Base-by-base conservation (phyloP, 2,888 invertebrate species). In the Epistrophe eligans region DNA sequence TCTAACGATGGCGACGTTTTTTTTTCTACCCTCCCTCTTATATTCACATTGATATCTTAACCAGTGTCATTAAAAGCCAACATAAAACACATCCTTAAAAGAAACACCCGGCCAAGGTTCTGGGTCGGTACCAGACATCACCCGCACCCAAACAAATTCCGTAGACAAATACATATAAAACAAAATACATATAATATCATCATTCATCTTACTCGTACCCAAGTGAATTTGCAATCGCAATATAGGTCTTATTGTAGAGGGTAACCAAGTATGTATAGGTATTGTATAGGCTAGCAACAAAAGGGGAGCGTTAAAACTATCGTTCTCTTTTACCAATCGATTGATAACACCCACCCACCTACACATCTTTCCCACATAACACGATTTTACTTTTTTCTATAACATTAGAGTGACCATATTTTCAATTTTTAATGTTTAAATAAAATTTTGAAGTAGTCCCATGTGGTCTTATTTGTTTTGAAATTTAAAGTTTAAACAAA, bases 61-160 rank as follows among this genome's bases (percentile, higher is more conserved):
- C 64, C 64, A 82, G 60, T 87, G 62, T 81, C 77, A 70, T 70
- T 70, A 70, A 52, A 72, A 67, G 77, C 71, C 45, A 76, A 79
- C 66, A 74, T 79, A 76, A 72, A 79, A 52, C 74, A 82, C 82
- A 87, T 82, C 82, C 87, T 71, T 64, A 82, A 73, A 82, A 79
- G 73, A 71, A 85, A 84, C 60, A 67, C 58, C 77, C 58, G 19
- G 28, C 9, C 35, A 40, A 2, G 9, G 19, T 38, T 60, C 8
- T 7, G 7, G 24, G 55, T 38, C 8, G 60, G 13, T 24, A 24
- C 24, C 40, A 62, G 62, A 58, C 62, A 40, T 62, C 62, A 38
- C 38, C 13, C 40, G 67, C 60, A 74, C 45, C 10, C 5, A 13
- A 15, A 1, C 43, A 15, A 15, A 43, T 43, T 43, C 43, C 15